phyloP scores from a whole-genome alignment of 2,113 vertebrate species.

The Eupsittula cactorum region DNA sequence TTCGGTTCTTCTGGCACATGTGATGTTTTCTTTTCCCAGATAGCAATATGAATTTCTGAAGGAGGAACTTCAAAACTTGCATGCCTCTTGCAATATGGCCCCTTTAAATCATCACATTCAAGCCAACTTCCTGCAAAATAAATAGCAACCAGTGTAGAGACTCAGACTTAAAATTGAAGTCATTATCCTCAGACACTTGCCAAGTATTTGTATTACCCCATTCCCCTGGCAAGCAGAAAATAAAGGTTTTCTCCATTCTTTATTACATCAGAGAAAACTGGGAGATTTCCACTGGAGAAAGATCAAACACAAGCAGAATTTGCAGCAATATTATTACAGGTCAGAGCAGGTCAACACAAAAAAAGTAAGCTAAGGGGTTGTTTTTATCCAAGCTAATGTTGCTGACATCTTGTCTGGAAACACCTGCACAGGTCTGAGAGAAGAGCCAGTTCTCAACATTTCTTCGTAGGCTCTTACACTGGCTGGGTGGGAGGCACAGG shows the following conservation, averaged over 20 bases:
- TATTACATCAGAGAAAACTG: neutral
- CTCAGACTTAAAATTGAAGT: neutral
- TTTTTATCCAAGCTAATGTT: neutral
- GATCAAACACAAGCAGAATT: neutral
- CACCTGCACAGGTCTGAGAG: neutral
- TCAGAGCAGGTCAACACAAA: neutral
- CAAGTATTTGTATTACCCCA: neutral
- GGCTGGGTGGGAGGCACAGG: neutral
- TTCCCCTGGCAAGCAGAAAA: neutral
- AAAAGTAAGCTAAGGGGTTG: neutral
- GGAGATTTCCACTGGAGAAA: neutral
- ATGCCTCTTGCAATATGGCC: conserved; percentile 71
- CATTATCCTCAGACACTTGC: neutral
- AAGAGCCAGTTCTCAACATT: neutral
- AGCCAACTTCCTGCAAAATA: conserved; percentile 85
- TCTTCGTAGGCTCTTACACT: neutral
- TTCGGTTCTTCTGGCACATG: neutral
- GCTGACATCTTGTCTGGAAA: neutral
- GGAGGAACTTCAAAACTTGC: conserved; percentile 76
- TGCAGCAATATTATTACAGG: neutral
- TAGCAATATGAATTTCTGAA: conserved; percentile 85
- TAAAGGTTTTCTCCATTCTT: neutral
- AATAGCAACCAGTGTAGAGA: conserved; percentile 14
- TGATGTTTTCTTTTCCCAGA: conserved; percentile 84
- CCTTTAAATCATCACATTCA: conserved; percentile 90